Evolutionary conservation across 2,888 invertebrate genomes (phyloP).

Genomic region (Stenotaenia linearis): DNA sequence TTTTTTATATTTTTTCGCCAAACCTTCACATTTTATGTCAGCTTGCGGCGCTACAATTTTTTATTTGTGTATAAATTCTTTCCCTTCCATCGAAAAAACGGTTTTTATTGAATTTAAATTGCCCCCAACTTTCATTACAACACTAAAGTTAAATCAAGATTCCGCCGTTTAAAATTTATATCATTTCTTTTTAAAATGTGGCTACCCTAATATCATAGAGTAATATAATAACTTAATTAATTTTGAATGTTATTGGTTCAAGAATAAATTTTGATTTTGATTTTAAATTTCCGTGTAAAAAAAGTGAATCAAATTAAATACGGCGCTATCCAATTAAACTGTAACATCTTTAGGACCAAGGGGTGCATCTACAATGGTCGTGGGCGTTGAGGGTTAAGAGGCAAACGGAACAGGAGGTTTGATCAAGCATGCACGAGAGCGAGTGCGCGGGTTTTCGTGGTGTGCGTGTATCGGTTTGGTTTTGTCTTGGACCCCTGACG

Average conservation of each 20-base stretch:
- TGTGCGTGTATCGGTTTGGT: conserved; percentile 10
- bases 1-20: neutral
- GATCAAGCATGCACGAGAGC: conserved; percentile 3
- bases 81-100: neutral
- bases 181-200: conserved; percentile 11
- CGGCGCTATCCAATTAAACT: neutral
- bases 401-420: neutral
- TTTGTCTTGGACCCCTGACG: neutral
- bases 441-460: neutral
- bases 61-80: neutral
- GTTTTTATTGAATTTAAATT: conserved; percentile 14
- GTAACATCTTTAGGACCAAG: neutral
- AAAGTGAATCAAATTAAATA: neutral
- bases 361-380: neutral
- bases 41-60: neutral
- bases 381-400: neutral
- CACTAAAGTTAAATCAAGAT: neutral
- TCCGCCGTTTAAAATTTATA: neutral
- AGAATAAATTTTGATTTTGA: neutral
- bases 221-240: too few species aligned
- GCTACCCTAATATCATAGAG: neutral
- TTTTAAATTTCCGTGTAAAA: neutral
- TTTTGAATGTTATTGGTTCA: too few species aligned
- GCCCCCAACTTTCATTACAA: neutral
- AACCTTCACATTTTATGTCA: neutral